Conservation (phyloP, 1,140 invertebrate genomes). For the Orius insidiosus region DNA sequence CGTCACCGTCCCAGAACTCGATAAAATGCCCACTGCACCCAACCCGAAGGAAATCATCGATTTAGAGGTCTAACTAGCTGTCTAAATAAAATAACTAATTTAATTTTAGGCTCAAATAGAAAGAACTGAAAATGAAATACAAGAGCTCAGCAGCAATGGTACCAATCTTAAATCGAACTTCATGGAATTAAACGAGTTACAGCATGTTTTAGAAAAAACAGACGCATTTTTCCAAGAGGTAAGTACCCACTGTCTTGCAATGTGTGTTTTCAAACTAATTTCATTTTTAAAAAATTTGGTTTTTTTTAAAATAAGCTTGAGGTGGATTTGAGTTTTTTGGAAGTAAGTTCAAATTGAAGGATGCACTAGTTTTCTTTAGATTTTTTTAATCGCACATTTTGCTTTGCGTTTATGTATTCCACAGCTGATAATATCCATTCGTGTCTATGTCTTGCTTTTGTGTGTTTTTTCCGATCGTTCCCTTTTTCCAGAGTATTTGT, state of each 20-base stretch:
- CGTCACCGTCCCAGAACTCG: slow-evolving; percentile 60
- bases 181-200: slow-evolving; percentile 82
- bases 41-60: slow-evolving; percentile 94
- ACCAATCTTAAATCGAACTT: slow-evolving; percentile 87
- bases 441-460: slow-evolving; percentile 10
- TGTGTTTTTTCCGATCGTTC: slow-evolving; percentile 14
- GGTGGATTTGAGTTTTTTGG: slow-evolving; percentile 19
- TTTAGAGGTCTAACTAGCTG: slow-evolving; percentile 78
- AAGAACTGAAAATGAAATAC: slow-evolving; percentile 80
- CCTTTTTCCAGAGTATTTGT: slow-evolving; percentile 22
- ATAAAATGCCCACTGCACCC: slow-evolving; percentile 75
- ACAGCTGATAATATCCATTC: slow-evolving; percentile 3
- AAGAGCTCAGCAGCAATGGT: slow-evolving; percentile 83
- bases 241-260: slow-evolving; percentile 18
- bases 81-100: too few species aligned
- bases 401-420: slow-evolving; percentile 3
- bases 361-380: neutral
- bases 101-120: slow-evolving; percentile 83
- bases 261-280: neutral
- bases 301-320: slow-evolving; percentile 18
- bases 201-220: slow-evolving; percentile 84
- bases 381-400: neutral
- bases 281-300: slow-evolving; percentile 8
- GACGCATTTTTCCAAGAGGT: slow-evolving; percentile 83
- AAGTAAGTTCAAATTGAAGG: slow-evolving; percentile 18